These are phyloP conservation scores for Irena cyanogastra DNA, from an alignment of 2,113 vertebrate genomes.

Conservation along the genomic window DNA sequence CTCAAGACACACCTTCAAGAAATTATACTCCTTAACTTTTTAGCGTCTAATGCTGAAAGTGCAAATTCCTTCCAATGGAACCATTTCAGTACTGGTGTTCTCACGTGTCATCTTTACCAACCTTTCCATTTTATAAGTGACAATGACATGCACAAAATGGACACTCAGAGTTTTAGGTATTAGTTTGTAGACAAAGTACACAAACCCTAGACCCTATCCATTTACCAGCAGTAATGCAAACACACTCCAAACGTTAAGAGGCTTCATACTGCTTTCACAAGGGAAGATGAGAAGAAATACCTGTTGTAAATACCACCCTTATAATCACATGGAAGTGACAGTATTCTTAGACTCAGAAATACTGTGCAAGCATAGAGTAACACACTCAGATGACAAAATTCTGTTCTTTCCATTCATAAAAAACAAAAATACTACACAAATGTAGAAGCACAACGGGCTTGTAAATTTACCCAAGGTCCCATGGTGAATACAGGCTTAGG, in stretches of 20 bases:
- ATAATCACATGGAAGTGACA: neutral
- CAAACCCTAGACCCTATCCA: neutral
- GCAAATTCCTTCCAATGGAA: neutral
- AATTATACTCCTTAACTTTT: neutral
- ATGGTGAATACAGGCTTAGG: neutral
- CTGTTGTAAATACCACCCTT: neutral
- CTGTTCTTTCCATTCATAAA: neutral
- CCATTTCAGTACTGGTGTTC: neutral
- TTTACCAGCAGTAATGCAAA: neutral
- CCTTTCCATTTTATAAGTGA: neutral
- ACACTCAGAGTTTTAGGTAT: neutral
- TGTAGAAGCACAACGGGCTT: neutral
- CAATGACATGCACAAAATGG: neutral
- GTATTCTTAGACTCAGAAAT: neutral
- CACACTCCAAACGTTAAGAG: neutral
- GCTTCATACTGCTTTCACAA: neutral
- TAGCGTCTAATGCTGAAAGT: neutral
- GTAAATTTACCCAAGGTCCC: neutral
- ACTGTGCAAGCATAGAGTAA: neutral
- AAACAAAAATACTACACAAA: neutral
- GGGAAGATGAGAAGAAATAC: neutral
- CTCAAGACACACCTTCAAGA: neutral
- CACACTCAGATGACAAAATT: neutral
- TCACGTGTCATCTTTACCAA: neutral
- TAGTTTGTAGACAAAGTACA: neutral